Evolutionary conservation across 2,888 invertebrate genomes (phyloP).

Genomic region (Acronicta leporina): DNA sequence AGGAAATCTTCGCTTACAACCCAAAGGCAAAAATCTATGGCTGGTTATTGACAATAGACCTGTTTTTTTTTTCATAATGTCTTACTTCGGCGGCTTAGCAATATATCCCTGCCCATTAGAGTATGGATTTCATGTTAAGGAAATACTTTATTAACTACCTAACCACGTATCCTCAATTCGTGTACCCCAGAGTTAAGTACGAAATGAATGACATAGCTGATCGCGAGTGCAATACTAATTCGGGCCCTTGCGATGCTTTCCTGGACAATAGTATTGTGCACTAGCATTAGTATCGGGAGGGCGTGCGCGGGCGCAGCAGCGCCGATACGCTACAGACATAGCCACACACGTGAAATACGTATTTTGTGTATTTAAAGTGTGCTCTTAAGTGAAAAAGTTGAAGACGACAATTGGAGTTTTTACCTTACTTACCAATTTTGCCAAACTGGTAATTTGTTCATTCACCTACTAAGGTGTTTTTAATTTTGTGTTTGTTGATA

Average conservation of each 20-base stretch:
- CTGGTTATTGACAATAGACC: too few relatives aligned
- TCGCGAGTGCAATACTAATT: slow-evolving; percentile 78
- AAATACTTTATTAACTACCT: not conserved
- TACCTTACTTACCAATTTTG: slow-evolving; percentile 6
- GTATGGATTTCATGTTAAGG: too few relatives aligned
- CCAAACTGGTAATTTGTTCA: slow-evolving; percentile 24
- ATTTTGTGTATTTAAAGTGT: slow-evolving; percentile 41
- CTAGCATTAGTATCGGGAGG: slow-evolving; percentile 77
- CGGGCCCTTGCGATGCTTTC: slow-evolving; percentile 74
- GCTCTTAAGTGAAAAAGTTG: slow-evolving; percentile 23
- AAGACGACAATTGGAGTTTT: slow-evolving; percentile 3
- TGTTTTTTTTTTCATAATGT: too few relatives aligned
- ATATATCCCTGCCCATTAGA: too few relatives aligned
- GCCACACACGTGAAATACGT: slow-evolving; percentile 48
- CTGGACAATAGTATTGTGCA: slow-evolving; percentile 73
- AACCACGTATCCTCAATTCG: slow-evolving; percentile 34
- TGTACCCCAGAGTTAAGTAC: slow-evolving; percentile 36
- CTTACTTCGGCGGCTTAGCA: too few relatives aligned
- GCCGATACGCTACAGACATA: slow-evolving; percentile 52
- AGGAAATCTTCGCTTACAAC: too few relatives aligned
- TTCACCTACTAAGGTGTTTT: not conserved
- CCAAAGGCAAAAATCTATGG: too few relatives aligned
- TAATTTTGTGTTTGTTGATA: not conserved
- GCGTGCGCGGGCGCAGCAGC: slow-evolving; percentile 69
- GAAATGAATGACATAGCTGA: slow-evolving; percentile 45